phyloP scores from a whole-genome alignment of 2,888 invertebrate species.

The Slavum lentiscoides region DNA sequence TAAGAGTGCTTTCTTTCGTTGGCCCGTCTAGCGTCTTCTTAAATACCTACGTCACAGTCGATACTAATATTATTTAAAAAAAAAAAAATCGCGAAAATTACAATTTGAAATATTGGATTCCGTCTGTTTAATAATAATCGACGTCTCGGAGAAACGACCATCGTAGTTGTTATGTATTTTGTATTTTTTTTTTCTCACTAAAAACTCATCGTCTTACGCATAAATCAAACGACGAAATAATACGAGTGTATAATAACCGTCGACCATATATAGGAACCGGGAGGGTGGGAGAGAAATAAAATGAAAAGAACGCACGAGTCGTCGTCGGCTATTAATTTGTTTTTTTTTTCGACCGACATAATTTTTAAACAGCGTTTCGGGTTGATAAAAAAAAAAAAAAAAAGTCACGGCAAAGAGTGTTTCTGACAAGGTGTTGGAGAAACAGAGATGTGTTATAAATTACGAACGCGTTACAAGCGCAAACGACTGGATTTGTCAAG shows the following conservation, averaged over 20 bases:
- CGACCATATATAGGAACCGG: no score
- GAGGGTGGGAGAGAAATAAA: not conserved
- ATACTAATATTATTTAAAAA: no score
- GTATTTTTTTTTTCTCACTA: no score
- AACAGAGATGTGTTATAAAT: constrained; percentile 51
- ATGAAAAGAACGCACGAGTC: constrained; percentile 7
- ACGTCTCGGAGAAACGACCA: no score
- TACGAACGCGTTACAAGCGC: constrained; percentile 42
- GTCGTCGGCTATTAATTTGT: constrained; percentile 21
- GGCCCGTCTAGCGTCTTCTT: no score
- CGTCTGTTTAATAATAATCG: no score
- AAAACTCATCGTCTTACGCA: no score
- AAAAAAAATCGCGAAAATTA: not conserved
- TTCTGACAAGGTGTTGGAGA: constrained; percentile 51
- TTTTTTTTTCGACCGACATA: constrained; percentile 5
- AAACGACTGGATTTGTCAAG: constrained; percentile 51
- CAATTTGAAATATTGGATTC: not conserved
- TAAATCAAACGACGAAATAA: no score
- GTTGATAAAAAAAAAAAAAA: not conserved
- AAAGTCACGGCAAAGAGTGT: constrained; percentile 31
- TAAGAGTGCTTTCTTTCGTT: no score
- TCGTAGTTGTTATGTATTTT: no score
- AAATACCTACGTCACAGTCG: no score
- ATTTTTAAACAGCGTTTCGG: constrained; percentile 6
- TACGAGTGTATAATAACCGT: no score